Evolutionary conservation across 2,888 invertebrate species (phyloP), one percentile per base, ranked within the genome.

Genomic region (Rhagium mordax): DNA sequence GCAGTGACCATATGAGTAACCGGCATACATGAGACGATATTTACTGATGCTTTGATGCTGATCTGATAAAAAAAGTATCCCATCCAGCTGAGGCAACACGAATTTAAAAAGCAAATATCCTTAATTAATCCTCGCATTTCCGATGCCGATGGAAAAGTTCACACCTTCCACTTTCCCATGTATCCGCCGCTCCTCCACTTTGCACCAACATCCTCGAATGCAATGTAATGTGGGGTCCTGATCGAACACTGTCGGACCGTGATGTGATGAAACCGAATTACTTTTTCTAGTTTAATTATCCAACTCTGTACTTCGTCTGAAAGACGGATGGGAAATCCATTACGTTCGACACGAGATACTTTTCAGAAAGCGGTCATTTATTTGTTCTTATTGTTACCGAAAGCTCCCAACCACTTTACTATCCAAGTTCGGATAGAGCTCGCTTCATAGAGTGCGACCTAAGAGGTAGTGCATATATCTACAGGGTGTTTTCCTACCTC

Each of bases 261-360:
- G 76, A 79, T 73, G 75, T 76, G 75, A 78, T 78, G 74, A 76
- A 79, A 78, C 75, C 71, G 75, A 77, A 78, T 79, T 79, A 78
- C 79, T 78, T 75, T 78, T 78, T 79, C 77, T 77, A 79, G 76
- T 79, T 79, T 78, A 79, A 79, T 79, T 79, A 79, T 78, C 77
- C 70, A 73, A 71, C 74, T 79, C 51, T 33, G 65, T 15, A 49
- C 69, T 72, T 73, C 71, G 65, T 59, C 74, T 67, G 70, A 77
- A 74, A 79, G 77, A 77, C 74, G 71, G 74, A 77, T 79, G 77
- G 74, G 71, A 79, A 79, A 77, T 77, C 78, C 78, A 79, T 79
- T 79, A 79, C 73, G 71, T 59, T 53, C 60, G 61, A 61, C 65
- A 65, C 65, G 65, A 53, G 53, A 65, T 53, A 33, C 53, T 65